These are phyloP conservation scores for Casuarius casuarius DNA, from an alignment of 2,113 vertebrate species.

Conservation along the genomic window DNA sequence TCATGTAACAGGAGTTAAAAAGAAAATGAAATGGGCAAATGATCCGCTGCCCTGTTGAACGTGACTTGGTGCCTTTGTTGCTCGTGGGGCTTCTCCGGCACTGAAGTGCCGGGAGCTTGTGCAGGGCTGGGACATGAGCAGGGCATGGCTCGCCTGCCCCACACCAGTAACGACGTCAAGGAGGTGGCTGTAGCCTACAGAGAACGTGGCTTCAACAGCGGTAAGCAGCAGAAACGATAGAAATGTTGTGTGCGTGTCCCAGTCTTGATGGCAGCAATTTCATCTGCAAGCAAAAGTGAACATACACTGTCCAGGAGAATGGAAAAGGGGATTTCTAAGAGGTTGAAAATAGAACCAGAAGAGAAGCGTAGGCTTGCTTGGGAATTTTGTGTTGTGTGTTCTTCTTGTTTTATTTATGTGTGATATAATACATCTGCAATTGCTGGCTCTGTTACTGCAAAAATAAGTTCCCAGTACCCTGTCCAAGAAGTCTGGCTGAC, in stretches of 20 bases:
- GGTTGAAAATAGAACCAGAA: neutral
- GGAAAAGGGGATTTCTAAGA: neutral
- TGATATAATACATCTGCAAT: neutral
- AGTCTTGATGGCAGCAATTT: neutral
- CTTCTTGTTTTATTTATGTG: neutral
- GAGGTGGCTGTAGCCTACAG: too few relatives aligned
- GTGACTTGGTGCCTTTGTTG: neutral
- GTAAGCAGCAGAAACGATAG: neutral
- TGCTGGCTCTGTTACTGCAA: neutral
- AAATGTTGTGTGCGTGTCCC: rapidly evolving
- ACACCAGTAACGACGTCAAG: neutral
- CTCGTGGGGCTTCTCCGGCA: neutral
- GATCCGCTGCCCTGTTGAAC: neutral
- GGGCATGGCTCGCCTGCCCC: neutral
- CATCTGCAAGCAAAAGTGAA: neutral
- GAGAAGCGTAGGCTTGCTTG: neutral
- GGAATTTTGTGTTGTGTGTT: neutral
- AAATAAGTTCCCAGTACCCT: neutral
- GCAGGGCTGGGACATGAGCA: rapidly evolving
- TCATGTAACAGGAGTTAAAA: neutral
- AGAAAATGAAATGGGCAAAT: neutral
- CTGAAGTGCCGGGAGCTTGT: neutral
- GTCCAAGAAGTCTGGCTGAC: neutral
- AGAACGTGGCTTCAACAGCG: neutral
- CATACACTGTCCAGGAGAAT: neutral